These are phyloP conservation scores for Pteromalus puparum DNA, from an alignment of 1,140 invertebrate genomes.

Conservation along the genomic window DNA sequence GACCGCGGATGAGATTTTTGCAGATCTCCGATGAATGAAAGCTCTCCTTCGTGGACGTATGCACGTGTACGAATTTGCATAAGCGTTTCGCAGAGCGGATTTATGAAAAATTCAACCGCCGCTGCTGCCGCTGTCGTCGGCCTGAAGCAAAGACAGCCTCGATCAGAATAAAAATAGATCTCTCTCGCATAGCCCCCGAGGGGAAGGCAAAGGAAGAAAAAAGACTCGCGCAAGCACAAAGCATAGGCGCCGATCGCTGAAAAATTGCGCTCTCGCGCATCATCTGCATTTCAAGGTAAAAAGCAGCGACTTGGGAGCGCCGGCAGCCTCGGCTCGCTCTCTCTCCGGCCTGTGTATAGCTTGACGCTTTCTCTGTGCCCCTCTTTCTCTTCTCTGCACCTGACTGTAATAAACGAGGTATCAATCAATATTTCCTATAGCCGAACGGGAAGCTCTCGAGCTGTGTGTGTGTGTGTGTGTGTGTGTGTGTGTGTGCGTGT, in stretches of 20 bases:
- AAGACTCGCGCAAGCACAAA: conserved; percentile 13
- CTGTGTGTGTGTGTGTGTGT: background rate
- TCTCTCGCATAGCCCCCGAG: no score
- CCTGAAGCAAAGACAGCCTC: background rate
- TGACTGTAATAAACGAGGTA: conserved; percentile 33
- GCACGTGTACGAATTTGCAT: no score
- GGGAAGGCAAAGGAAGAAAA: background rate
- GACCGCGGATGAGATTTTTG: background rate
- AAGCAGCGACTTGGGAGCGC: background rate
- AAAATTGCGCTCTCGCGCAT: conserved; percentile 38
- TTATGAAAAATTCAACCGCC: background rate
- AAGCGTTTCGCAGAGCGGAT: background rate
- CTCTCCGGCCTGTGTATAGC: no score
- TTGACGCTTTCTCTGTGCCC: background rate
- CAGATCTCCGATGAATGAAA: background rate
- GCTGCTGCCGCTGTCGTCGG: background rate
- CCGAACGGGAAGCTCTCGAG: no score
- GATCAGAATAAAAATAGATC: conserved; percentile 14
- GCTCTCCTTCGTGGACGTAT: no score
- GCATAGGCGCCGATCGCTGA: background rate
- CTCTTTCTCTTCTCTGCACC: background rate
- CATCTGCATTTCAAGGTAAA: conserved; percentile 38
- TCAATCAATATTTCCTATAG: conserved; percentile 31
- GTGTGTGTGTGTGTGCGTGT: background rate
- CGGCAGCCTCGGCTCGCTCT: background rate